Percentiles rank a stretch among this genome's conserved stretches.
Evolutionary conservation across 1,140 invertebrate species (phyloP).

Genomic region (Ceratosolen solmsi): DNA sequence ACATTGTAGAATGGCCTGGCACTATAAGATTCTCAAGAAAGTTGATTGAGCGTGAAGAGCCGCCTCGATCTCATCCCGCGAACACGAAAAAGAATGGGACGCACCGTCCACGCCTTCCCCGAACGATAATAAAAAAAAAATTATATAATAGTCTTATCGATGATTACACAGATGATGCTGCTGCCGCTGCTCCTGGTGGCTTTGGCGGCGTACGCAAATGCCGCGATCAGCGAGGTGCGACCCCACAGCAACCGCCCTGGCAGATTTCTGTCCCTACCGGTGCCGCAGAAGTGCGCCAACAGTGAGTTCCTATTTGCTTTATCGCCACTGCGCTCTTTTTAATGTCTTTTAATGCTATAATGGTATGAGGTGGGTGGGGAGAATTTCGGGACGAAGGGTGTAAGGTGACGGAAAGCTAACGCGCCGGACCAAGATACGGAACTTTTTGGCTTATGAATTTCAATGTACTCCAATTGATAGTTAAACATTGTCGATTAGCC

Average conservation of each 20-base stretch:
- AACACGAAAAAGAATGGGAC: no score
- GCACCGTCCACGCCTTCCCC: no score
- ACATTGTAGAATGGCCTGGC: no score
- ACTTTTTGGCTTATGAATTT: neutral
- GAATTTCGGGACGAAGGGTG: neutral
- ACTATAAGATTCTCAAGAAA: no score
- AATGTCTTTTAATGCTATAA: neutral
- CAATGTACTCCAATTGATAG: neutral
- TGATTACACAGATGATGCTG: constrained; percentile 64
- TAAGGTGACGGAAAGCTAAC: no score
- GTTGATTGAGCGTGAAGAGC: no score
- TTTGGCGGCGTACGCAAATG: constrained; percentile 61
- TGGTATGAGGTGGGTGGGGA: neutral
- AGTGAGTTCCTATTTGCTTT: constrained; percentile 83
- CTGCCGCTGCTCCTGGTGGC: constrained; percentile 64
- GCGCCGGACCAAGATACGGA: neutral
- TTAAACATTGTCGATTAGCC: neutral
- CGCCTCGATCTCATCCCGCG: no score
- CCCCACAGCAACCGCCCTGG: constrained; percentile 75
- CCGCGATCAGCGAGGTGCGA: constrained; percentile 70
- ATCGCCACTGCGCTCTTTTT: no score
- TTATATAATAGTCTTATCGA: neutral
- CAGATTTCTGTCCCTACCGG: constrained; percentile 85
- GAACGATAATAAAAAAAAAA: no score
- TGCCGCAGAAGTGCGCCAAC: constrained; percentile 85